Base-by-base conservation (phyloP, 1,140 invertebrate genomes). In the Musca domestica region DNA sequence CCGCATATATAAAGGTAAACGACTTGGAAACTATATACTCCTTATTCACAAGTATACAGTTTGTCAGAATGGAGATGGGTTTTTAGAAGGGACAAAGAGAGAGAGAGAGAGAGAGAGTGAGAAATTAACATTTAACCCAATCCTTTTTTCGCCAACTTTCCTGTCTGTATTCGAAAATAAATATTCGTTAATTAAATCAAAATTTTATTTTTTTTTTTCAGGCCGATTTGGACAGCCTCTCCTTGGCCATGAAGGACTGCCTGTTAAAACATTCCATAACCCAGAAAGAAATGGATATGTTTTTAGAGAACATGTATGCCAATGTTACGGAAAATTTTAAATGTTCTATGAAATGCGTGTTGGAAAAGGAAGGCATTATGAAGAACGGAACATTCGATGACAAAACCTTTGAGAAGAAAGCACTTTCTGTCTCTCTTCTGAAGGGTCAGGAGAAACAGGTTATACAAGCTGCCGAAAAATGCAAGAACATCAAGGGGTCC, bases 291-390 rank as follows among this genome's bases (percentile, higher is more conserved):
- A 63, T 77, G 0, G 75, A 73, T 66, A 73, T 71, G 0, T 77
- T 79, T 67, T 71, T 79, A 70, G 23, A 72, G 27, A 48, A 64
- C 34, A 73, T 70, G 46, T 76, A 75, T 74, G 71, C 71, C 67
- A 51, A 22, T 6, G 61, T 71, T 17, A 77, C 69, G 15, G 74
- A 76, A 64, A 71, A 75, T 22, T 67, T 79, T 7, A 76, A 79
- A 30, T 79, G 77, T 49, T 74, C 73, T 22, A 49, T 69, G 52
- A 79, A 77, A 67, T 79, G 77, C 41, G 61, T 79, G 56, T 76
- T 79, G 77, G 75, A 79, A 67, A 75, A 79, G 12, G 69, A 76
- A 30, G 75, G 75, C 0, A 72, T 75, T 22, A 54, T 76, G 19
- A 67, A 66, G 69, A 75, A 79, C 47, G 77, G 77, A 0, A 69